Evolutionary conservation across 2,113 vertebrate genomes (phyloP), one percentile per base, ranked within the genome.

Genomic region (Sinocyclocheilus maitianheensis): DNA sequence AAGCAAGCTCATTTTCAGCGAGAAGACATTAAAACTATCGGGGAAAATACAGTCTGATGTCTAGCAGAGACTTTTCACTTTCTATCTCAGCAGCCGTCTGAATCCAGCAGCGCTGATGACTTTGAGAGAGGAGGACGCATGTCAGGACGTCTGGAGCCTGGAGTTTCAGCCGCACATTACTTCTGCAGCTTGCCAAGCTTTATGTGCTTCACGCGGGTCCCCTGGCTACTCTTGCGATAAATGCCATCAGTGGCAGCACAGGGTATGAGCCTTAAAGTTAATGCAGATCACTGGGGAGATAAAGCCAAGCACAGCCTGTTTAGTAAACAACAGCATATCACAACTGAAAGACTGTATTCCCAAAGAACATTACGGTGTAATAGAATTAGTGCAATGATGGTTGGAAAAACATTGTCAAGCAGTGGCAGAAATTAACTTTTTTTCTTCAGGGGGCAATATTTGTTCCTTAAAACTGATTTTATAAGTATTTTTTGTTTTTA

Each of bases 11-110:
- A 43, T 81, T 88, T 85, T 81, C 76, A 75, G 46, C 10, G n/a
- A 78, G 84, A 79, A 88, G 18, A 30, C 65, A 48, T 83, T 87
- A 80, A 65, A 53, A 75, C 83, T 87, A 84, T 83, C 58, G 76
- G 58, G 24, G 84, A 85, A 87, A 85, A 71, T 62, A 65, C 58
- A 74, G 30, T 65, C 60, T 63, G 80, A 83, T 26, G 24, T 85
- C 40, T 78, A 75, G 53, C 79, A 53, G 62, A 37, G 76, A 85
- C 84, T 84, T 79, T 84, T 84, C 58, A 46, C 60, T 83, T 62
- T 83, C 43, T 24, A 22, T 75, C 77, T 81, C 80, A 84, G 80
- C 86, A 77, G 81, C 82, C 78, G 24, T 20, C 55, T 63, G 85
- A 75, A 82, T 86, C 65, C 60, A 53, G 83, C 88, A 83, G 85